Evolutionary conservation across 1,140 invertebrate genomes (phyloP), one percentile per base, ranked within the genome.

Genomic region (Bradysia coprophila): DNA sequence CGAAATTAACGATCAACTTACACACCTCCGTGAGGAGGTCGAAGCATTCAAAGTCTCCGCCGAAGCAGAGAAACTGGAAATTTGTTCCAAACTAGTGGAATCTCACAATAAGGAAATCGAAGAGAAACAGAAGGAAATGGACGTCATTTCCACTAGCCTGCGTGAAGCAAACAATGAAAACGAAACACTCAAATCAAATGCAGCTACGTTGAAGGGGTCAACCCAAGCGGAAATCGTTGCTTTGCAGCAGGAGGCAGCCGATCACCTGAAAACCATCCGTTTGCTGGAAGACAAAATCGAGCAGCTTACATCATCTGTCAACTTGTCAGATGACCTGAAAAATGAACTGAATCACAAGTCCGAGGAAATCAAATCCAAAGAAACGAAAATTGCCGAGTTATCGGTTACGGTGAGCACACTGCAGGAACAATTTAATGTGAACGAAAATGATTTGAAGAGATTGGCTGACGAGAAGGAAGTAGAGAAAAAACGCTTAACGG

Each of bases 331-430:
- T n/a, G 38, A 39, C 21, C 45, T 66, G 2, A 63, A 56, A 49
- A 53, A 54, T 13, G 56, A 66, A 55, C 48, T 67, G 38, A 62
- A 63, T 41, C 42, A 52, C 11, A 21, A 39, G 23, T 22, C 20
- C 4, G 38, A 39, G n/a, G 38, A 39, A 39, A 21, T 39, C 5
- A 39, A 39, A 15, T 45, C 64, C 4, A 63, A 53, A 47, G 56
- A 62, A 51, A 55, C 63, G 53, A 63, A 63, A 49, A 51, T 55
- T 34, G 4, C 4, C 18, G 36, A 38, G 18, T 20, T 38, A 3
- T 6, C 11, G 31, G 20, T 15, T 18, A 41, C 22, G 18, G 40
- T 41, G 13, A 16, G 33, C 6, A 19, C 18, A 24, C 20, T 41
- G 22, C 18, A 32, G 19, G 15, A 23, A 32, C n/a, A 41, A 41